A percentile compares a stretch with the other conserved stretches of the same genome.
phyloP scores from a whole-genome alignment of 2,113 vertebrate species.

The Cyanistes caeruleus region DNA sequence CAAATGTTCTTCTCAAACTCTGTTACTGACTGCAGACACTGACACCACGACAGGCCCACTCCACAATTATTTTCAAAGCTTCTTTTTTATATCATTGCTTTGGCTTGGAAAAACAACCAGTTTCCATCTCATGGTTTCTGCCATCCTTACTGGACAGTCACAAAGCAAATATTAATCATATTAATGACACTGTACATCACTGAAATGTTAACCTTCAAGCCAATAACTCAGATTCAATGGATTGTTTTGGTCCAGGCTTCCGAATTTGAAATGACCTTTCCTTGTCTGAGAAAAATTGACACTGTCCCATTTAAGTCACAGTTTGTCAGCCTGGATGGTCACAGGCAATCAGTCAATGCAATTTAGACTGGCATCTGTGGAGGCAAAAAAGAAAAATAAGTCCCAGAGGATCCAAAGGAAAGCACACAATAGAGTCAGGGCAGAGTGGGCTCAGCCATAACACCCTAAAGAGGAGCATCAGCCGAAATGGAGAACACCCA shows the following conservation, averaged over 20 bases:
- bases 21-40: neutral
- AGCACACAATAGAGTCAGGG: neutral
- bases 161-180: conserved; percentile 19
- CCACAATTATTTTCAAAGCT: neutral
- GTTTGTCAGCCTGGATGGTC: conserved; percentile 35
- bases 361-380: conserved; percentile 26
- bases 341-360: conserved; percentile 41
- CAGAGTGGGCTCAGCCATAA: neutral
- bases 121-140: neutral
- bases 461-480: neutral
- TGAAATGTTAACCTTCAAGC: conserved; percentile 50
- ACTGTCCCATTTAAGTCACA: conserved; percentile 62
- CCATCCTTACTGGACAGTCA: conserved; percentile 3
- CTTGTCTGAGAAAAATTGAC: conserved; percentile 35
- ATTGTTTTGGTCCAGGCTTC: neutral
- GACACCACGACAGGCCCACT: neutral
- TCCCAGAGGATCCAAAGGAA: neutral
- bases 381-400: neutral
- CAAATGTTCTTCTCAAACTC: neutral
- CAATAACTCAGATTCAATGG: conserved; percentile 19
- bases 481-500: neutral
- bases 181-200: conserved; percentile 6
- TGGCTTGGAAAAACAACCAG: neutral
- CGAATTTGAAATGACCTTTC: conserved; percentile 39
- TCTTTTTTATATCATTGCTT: neutral